These are phyloP conservation scores for Clostera curtula DNA, from an alignment of 2,888 invertebrate genomes.

Conservation along the genomic window DNA sequence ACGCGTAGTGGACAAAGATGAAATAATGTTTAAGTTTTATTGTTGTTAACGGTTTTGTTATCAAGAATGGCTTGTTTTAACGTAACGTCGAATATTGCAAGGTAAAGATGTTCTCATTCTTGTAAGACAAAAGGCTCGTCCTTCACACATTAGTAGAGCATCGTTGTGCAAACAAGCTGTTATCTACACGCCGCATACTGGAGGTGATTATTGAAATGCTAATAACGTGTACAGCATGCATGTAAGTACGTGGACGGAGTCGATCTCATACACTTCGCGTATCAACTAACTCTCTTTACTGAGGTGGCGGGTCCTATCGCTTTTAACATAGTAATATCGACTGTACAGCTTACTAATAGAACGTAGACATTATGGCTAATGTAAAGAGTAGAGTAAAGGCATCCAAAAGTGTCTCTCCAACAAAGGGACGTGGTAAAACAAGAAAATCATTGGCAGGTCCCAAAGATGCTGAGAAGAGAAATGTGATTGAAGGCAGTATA, in stretches of 20 bases:
- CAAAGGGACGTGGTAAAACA: constrained; percentile 35
- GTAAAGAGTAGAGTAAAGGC: constrained; percentile 52
- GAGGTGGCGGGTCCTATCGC: constrained; percentile 58
- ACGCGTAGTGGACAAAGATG: constrained; percentile 15
- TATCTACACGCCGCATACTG: constrained; percentile 53
- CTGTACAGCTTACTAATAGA: constrained; percentile 48
- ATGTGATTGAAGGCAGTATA: constrained; percentile 15
- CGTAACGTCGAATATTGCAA: constrained; percentile 39
- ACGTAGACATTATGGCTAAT: constrained; percentile 56
- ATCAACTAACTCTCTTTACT: constrained; percentile 40
- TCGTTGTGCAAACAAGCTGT: constrained; percentile 66
- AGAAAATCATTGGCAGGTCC: constrained; percentile 42
- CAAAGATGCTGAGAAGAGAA: constrained; percentile 26
- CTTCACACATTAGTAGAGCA: constrained; percentile 67
- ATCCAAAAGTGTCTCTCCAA: constrained; percentile 38
- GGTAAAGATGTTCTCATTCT: constrained; percentile 54
- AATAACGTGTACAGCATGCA: constrained; percentile 55
- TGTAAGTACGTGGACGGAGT: constrained; percentile 47
- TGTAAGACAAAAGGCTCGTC: constrained; percentile 65
- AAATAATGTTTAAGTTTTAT: constrained; percentile 9
- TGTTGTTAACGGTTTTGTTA: too few species aligned
- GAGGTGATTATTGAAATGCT: constrained; percentile 65
- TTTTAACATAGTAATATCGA: constrained; percentile 28
- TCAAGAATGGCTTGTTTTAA: constrained; percentile 33
- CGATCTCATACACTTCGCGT: constrained; percentile 32